Conservation (phyloP, 2,888 invertebrate genomes). For the Phorcus lineatus region DNA sequence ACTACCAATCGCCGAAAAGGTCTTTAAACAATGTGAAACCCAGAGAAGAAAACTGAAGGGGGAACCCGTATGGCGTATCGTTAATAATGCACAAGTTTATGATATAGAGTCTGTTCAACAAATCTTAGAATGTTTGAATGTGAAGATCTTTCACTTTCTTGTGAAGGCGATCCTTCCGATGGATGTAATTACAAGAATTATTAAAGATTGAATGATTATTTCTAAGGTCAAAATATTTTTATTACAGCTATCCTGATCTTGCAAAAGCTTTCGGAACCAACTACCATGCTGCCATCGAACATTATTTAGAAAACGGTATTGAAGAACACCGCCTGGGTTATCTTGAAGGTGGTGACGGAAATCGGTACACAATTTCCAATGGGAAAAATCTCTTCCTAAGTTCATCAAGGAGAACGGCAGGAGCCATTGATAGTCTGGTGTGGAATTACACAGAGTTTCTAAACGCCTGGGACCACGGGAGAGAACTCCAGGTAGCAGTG, state of each 20-base stretch:
- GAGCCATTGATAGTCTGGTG: constrained; percentile 49
- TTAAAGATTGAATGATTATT: too few species aligned
- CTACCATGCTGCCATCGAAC: constrained; percentile 41
- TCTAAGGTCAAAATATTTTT: neutral
- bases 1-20: too few species aligned
- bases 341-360: constrained; percentile 31
- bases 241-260: constrained; percentile 44
- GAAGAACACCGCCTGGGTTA: constrained; percentile 42
- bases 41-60: too few species aligned
- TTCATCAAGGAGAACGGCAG: constrained; percentile 45
- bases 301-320: constrained; percentile 38
- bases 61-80: too few species aligned
- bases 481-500: constrained; percentile 50
- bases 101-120: too few species aligned
- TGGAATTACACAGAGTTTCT: constrained; percentile 50
- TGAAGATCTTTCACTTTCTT: too few species aligned
- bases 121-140: too few species aligned
- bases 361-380: constrained; percentile 44
- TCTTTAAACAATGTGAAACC: too few species aligned
- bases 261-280: constrained; percentile 38
- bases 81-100: too few species aligned
- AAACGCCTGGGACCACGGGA: constrained; percentile 45
- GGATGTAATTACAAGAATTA: too few species aligned
- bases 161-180: too few species aligned
- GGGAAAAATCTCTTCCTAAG: constrained; percentile 40